Evolutionary conservation across 2,113 vertebrate genomes (phyloP).

Genomic region (Ochotona curzoniae): DNA sequence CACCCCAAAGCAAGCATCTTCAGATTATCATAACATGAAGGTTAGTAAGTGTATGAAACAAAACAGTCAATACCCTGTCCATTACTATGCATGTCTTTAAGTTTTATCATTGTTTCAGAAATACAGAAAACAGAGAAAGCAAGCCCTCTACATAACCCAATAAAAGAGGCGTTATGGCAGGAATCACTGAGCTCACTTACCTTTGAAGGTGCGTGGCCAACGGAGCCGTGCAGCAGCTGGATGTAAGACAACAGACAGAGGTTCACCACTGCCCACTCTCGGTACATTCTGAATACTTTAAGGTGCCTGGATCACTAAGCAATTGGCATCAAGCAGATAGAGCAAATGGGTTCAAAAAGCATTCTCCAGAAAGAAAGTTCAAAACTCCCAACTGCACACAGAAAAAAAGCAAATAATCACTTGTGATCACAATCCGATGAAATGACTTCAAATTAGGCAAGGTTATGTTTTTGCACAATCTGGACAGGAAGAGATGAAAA

Average conservation of each 20-base stretch:
- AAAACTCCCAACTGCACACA: constrained; percentile 68
- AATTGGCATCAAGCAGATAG: constrained; percentile 78
- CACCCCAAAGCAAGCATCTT: not conserved
- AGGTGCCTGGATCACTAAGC: constrained; percentile 81
- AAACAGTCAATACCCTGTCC: not conserved
- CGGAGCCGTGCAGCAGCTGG: constrained; percentile 86
- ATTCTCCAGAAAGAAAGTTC: constrained; percentile 82
- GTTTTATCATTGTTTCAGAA: constrained; percentile 8
- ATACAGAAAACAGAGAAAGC: not conserved
- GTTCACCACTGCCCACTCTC: constrained; percentile 86
- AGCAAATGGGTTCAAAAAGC: constrained; percentile 82
- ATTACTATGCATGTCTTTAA: not conserved
- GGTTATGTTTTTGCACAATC: constrained; percentile 66
- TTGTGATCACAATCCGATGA: constrained; percentile 74
- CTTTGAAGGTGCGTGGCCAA: constrained; percentile 84
- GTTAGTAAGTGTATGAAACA: constrained; percentile 25
- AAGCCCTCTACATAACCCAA: constrained; percentile 9
- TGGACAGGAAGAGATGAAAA: constrained; percentile 63
- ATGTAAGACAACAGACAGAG: constrained; percentile 86
- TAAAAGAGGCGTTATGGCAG: constrained; percentile 9
- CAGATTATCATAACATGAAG: constrained; percentile 22
- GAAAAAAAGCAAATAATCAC: constrained; percentile 66
- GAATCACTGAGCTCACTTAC: constrained; percentile 82
- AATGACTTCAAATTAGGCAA: constrained; percentile 78
- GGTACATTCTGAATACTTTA: constrained; percentile 88